Base-by-base conservation (phyloP, 2,888 invertebrate genomes). In the Ennomos quercinarius region DNA sequence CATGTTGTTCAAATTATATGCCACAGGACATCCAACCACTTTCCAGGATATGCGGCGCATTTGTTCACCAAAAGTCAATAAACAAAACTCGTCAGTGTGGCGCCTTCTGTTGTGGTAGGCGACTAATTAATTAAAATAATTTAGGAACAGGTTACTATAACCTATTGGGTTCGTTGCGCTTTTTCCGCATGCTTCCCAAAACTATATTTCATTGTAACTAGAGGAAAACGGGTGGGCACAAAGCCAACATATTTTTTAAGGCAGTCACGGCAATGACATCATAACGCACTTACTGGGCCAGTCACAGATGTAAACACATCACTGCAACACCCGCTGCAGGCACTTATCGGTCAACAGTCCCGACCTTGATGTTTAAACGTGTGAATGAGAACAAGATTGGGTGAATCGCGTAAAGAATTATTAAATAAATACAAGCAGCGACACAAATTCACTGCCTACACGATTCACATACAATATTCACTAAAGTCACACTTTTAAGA, bases 301-400 rank as follows among this genome's bases (percentile, higher is more conserved):
- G 80, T 87, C 86, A 91, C 80, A 87, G 83, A 85, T 89, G 91
- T 91, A 91, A 91, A 91, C 91, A 91, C 91, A 92, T 91, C 82
- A 80, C 89, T 88, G 77, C 78, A 74, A 77, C 79, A 67, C 69
- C 66, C 76, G 73, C 78, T 76, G 75, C 77, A 66, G 67, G 71
- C 72, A 80, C 73, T 77, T 75, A 72, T 76, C 67, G 69, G 71
- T 72, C 72, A 77, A 69, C 65, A 70, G 67, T 65, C 66, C 59
- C 64, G 52, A 57, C 54, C 62, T 63, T 43, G 59, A 48, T 59
- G 39, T 39, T 47, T 65, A 63, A 74, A 67, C 70, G 73, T 72
- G 66, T 65, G 77, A 76, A 72, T 78, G 66, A 68, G 73, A 72
- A 72, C 66, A 64, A 71, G 66, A 75, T 66, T 67, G 63, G 68